Conservation (phyloP, 2,797 vertebrate species). For the Passerculus sandwichensis region DNA sequence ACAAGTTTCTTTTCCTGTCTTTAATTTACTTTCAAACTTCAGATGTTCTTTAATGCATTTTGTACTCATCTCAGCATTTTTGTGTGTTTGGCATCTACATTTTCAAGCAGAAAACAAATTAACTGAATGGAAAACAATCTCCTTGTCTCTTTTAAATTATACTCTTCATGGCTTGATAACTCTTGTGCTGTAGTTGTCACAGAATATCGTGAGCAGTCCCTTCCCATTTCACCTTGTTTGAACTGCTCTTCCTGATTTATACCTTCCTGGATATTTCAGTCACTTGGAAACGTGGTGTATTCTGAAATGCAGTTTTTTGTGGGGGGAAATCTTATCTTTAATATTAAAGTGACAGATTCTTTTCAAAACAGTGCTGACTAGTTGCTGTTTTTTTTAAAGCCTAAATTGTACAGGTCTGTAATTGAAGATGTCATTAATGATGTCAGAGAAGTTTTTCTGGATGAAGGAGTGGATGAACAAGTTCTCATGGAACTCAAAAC, state of each 20-base stretch:
- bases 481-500: slow-evolving; percentile 97
- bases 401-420: slow-evolving; percentile 95
- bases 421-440: slow-evolving; percentile 99
- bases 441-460: slow-evolving; percentile 96
- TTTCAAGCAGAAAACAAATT: background rate
- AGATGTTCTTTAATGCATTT: background rate
- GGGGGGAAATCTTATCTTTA: background rate
- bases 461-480: slow-evolving; percentile 98
- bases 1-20: background rate
- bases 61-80: background rate
- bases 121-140: background rate
- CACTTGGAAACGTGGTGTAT: background rate
- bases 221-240: background rate
- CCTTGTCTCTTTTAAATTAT: background rate
- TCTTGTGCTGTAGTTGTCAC: background rate
- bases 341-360: background rate
- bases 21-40: background rate
- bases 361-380: background rate
- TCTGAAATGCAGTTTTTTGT: background rate
- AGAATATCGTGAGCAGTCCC: background rate
- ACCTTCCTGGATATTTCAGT: background rate
- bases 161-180: background rate
- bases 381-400: slow-evolving; percentile 74
- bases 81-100: background rate
- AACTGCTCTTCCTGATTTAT: background rate